These are phyloP conservation scores for Percopsis transmontana DNA, from an alignment of 2,113 vertebrate species.

Conservation along the genomic window DNA sequence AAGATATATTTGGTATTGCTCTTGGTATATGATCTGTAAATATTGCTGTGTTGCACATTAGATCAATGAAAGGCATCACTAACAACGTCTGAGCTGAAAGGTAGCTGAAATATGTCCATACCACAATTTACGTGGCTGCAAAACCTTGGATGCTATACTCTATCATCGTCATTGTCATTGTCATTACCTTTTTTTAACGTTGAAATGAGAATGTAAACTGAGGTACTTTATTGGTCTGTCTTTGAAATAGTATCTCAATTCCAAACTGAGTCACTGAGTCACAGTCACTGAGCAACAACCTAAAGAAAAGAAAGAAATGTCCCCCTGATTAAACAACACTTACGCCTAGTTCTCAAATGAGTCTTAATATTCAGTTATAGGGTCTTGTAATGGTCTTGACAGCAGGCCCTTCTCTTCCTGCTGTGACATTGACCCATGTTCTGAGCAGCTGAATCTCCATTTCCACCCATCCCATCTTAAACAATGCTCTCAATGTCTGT, in stretches of 20 bases:
- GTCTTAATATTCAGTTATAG: background rate
- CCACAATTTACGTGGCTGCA: too few species aligned
- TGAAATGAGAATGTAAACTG: too few species aligned
- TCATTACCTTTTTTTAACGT: background rate
- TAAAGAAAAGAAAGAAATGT: background rate
- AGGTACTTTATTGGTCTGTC: too few species aligned
- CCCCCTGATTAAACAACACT: conserved; percentile 10
- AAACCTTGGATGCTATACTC: background rate
- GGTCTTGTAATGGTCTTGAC: background rate
- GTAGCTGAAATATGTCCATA: too few species aligned
- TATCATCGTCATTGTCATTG: background rate
- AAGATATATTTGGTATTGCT: too few species aligned
- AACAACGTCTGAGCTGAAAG: too few species aligned
- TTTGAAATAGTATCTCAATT: too few species aligned
- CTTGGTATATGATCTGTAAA: too few species aligned
- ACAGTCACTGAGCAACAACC: background rate
- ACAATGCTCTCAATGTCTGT: conserved; percentile 52
- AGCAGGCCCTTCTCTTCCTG: conserved; percentile 9
- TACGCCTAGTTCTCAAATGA: conserved; percentile 4
- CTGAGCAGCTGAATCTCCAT: conserved; percentile 56
- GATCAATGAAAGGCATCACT: too few species aligned
- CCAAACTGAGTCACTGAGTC: too few species aligned
- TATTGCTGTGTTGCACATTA: too few species aligned
- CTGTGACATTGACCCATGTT: conserved; percentile 28
- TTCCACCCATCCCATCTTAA: conserved; percentile 62